Evolutionary conservation across 2,888 invertebrate genomes (phyloP).

Genomic region (Empis stercorea): DNA sequence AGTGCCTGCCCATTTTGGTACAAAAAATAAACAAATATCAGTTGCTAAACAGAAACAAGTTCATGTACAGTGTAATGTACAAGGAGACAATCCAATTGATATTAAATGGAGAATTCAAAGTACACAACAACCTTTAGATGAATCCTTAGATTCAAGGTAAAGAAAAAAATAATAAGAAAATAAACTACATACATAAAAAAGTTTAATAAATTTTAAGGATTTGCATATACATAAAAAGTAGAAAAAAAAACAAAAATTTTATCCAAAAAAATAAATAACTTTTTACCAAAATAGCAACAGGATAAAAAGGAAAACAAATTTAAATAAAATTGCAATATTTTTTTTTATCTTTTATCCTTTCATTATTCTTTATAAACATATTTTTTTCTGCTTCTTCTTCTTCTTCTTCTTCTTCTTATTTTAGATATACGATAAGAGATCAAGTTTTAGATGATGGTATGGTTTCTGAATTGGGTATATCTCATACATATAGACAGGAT

Average conservation of each 20-base stretch:
- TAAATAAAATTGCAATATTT: neutral
- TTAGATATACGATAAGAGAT: slow-evolving; percentile 59
- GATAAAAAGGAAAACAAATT: no score
- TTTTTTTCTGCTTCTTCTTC: neutral
- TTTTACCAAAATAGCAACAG: no score
- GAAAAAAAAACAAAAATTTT: neutral
- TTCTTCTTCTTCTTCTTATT: neutral
- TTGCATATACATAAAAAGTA: neutral
- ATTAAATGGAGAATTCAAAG: slow-evolving; percentile 62
- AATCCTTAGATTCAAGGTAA: slow-evolving; percentile 56
- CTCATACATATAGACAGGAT: slow-evolving; percentile 75
- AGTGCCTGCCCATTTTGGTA: slow-evolving; percentile 74
- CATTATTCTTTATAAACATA: neutral
- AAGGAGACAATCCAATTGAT: slow-evolving; percentile 77
- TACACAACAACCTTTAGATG: slow-evolving; percentile 60
- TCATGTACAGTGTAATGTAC: slow-evolving; percentile 72
- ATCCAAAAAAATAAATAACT: neutral
- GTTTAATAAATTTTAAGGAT: no score
- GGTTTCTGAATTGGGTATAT: slow-evolving; percentile 73
- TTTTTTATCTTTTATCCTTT: neutral
- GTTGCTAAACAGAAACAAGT: slow-evolving; percentile 73
- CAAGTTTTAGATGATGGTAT: slow-evolving; percentile 67
- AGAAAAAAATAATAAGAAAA: neutral
- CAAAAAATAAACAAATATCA: slow-evolving; percentile 69
- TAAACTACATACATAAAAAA: no score